A percentile compares a stretch with the other conserved stretches of the same genome.
Conservation (phyloP, 2,113 vertebrate species). For the Salvelinus sp. region DNA sequence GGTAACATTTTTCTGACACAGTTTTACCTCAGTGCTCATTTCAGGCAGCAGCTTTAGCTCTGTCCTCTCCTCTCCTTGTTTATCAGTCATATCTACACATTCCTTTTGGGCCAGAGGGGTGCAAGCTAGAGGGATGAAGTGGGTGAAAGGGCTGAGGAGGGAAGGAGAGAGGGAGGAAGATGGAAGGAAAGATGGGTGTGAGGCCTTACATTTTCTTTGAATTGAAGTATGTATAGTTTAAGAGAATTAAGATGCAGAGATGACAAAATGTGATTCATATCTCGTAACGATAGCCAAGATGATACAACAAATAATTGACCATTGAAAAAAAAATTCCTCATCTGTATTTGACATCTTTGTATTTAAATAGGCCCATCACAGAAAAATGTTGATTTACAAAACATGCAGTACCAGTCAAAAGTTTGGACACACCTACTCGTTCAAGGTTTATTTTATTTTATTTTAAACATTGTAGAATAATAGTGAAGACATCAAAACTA, state of each 20-base stretch:
- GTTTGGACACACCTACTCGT: no score
- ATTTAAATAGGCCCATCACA: neutral
- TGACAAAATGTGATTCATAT: neutral
- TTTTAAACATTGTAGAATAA: no score
- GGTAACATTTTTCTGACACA: constrained; percentile 75
- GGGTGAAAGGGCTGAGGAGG: constrained; percentile 15
- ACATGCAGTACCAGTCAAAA: neutral
- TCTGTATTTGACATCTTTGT: no score
- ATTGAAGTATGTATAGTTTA: neutral
- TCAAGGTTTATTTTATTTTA: no score
- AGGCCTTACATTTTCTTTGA: neutral
- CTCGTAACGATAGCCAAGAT: no score
- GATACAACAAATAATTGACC: no score
- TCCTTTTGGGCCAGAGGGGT: constrained; percentile 50
- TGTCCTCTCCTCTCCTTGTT: constrained; percentile 36
- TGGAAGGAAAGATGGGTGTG: neutral
- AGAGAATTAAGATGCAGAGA: neutral
- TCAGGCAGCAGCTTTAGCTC: constrained; percentile 61
- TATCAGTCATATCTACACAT: constrained; percentile 63
- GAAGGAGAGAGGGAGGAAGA: neutral
- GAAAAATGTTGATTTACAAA: neutral
- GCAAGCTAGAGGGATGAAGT: constrained; percentile 38
- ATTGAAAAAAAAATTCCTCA: no score
- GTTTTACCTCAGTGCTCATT: constrained; percentile 72
- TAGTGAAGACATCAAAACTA: no score